Evolutionary conservation across 2,888 invertebrate species (phyloP).

Genomic region (Acleris emargana): DNA sequence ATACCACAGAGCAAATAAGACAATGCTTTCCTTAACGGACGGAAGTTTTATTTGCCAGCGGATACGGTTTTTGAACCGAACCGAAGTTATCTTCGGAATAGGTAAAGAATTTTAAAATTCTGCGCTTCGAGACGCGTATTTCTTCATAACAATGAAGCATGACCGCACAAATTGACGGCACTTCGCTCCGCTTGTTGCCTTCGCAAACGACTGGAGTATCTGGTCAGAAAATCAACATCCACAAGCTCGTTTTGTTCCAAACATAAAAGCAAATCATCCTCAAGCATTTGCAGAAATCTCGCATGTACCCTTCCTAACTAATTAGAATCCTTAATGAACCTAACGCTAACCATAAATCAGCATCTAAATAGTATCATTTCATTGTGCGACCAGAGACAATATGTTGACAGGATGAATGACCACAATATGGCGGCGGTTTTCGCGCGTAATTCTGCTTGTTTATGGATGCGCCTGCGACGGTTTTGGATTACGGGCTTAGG

Average conservation of each 20-base stretch:
- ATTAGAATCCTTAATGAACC: slow-evolving; percentile 78
- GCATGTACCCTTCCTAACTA: slow-evolving; percentile 54
- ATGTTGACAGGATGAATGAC: slow-evolving; percentile 81
- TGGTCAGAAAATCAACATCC: slow-evolving; percentile 22
- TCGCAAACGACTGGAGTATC: slow-evolving; percentile 23
- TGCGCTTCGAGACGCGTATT: slow-evolving; percentile 9
- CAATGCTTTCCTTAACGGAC: slow-evolving; percentile 50
- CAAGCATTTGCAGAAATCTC: slow-evolving; percentile 17
- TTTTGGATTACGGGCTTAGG: slow-evolving; percentile 78
- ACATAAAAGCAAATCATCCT: slow-evolving; percentile 31
- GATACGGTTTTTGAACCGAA: slow-evolving; percentile 42
- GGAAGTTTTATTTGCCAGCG: slow-evolving; percentile 51
- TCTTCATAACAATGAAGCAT: slow-evolving; percentile 14
- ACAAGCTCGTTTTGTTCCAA: slow-evolving; percentile 35
- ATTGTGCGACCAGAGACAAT: slow-evolving; percentile 78
- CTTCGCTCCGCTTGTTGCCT: slow-evolving; percentile 20
- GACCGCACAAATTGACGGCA: slow-evolving; percentile 16
- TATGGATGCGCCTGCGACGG: slow-evolving; percentile 74
- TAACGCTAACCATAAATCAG: slow-evolving; percentile 74
- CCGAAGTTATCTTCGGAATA: slow-evolving; percentile 3
- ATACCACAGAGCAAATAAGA: slow-evolving; percentile 67
- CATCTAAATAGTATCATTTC: slow-evolving; percentile 75
- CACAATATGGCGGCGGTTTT: slow-evolving; percentile 75
- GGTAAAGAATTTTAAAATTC: slow-evolving; percentile 1
- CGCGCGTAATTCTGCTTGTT: slow-evolving; percentile 77